Percentiles rank a stretch among this genome's conserved stretches.
Conservation (phyloP, 2,113 vertebrate species). For the Dicerorhinus sumatrensis region DNA sequence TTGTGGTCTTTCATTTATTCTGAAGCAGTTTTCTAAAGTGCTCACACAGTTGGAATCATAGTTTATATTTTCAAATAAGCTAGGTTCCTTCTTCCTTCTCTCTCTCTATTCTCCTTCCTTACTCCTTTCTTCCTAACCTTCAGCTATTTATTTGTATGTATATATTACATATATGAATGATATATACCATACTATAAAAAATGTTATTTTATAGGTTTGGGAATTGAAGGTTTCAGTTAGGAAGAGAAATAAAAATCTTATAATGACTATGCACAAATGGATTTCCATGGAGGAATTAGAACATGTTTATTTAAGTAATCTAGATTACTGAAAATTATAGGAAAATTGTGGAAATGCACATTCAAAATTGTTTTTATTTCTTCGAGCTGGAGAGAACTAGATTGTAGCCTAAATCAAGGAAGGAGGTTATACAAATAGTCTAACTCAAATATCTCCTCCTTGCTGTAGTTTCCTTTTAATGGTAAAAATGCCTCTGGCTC, state of each 20-base stretch:
- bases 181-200: background rate
- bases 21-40: slow-evolving; percentile 26
- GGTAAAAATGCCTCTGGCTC: background rate
- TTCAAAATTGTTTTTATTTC: slow-evolving; percentile 47
- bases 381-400: background rate
- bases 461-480: background rate
- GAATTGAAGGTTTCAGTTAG: background rate
- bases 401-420: background rate
- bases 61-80: background rate
- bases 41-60: slow-evolving; percentile 1
- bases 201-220: slow-evolving; percentile 37
- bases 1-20: background rate
- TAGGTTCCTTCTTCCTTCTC: background rate
- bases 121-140: background rate
- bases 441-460: background rate
- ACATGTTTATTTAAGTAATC: slow-evolving; percentile 31
- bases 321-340: background rate
- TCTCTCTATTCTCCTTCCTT: background rate
- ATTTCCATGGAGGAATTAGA: background rate
- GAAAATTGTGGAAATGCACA: slow-evolving; percentile 29
- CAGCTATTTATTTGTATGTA: slow-evolving; percentile 31
- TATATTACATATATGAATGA: background rate
- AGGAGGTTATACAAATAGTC: background rate
- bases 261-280: background rate
- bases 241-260: slow-evolving; percentile 40